Percentiles rank a stretch among this genome's conserved stretches.
Evolutionary conservation across 37 sponge, comb jelly and placozoan genomes (phyloP).

Genomic region (Dysidea cf. avara): DNA sequence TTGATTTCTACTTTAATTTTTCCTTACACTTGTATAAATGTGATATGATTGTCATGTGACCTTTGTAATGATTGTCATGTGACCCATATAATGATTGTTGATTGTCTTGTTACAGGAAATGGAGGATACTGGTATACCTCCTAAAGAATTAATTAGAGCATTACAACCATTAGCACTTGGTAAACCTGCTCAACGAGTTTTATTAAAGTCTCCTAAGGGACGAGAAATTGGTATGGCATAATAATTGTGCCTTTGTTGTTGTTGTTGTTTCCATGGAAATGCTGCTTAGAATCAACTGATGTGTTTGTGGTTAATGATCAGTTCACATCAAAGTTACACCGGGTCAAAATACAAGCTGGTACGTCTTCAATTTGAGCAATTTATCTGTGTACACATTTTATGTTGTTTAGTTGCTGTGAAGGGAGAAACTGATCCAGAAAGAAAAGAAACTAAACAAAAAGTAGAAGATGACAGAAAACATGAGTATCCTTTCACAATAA

Average conservation of each 20-base stretch:
- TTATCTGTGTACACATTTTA: too few relatives aligned
- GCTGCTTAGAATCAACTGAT: slow-evolving; percentile 46
- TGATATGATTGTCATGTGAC: too few relatives aligned
- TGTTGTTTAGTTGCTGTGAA: slow-evolving; percentile 81
- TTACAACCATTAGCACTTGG: slow-evolving; percentile 91
- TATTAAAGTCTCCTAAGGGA: slow-evolving; percentile 74
- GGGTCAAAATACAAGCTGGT: slow-evolving; percentile 96
- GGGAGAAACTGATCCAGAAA: slow-evolving; percentile 94
- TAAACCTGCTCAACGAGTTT: slow-evolving; percentile 82
- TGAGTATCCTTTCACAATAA: slow-evolving; percentile 73
- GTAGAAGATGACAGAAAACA: slow-evolving; percentile 99
- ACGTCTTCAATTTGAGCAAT: too few relatives aligned
- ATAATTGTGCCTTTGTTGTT: background rate
- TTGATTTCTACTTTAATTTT: too few relatives aligned
- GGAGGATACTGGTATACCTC: slow-evolving; percentile 71
- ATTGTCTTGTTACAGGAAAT: slow-evolving; percentile 44
- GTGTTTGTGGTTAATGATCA: slow-evolving; percentile 93
- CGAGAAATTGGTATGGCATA: slow-evolving; percentile 57
- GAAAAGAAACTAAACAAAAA: slow-evolving; percentile 96
- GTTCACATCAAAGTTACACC: slow-evolving; percentile 89
- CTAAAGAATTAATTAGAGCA: slow-evolving; percentile 87
- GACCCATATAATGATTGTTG: too few relatives aligned
- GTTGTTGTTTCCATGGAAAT: too few relatives aligned
- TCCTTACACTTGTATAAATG: too few relatives aligned
- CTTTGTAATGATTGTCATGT: too few relatives aligned